Base-by-base conservation (phyloP, 2,113 vertebrate genomes). In the Leiothrix lutea region DNA sequence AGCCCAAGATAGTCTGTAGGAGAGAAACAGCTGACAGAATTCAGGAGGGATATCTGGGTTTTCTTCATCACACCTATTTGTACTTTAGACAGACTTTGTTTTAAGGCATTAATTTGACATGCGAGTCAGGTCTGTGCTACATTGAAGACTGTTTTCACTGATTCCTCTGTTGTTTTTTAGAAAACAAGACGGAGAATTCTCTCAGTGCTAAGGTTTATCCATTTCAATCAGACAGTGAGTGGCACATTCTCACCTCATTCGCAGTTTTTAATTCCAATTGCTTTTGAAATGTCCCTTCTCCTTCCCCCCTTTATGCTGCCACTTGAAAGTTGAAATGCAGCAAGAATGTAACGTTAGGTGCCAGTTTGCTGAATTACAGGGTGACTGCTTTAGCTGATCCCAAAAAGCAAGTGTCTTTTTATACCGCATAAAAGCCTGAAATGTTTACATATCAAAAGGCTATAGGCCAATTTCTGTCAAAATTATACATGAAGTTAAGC, bases 401-500 rank as follows among this genome's bases (percentile, higher is more conserved):
- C 97, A 97, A 98, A 98, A 98, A 98, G 97, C 98, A 97, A 98
- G 97, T 98, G 98, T 98, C 98, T 98, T 98, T 98, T 98, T 98
- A 98, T 98, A 96, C 98, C 94, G 97, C 98, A 98, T 98, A 98
- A 98, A 98, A 98, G 97, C 96, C 95, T 98, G 98, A 98, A 98
- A 98, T 98, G 98, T 99, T 99, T 99, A 98, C 98, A 98, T 98
- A 98, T 99, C 97, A 98, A 98, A 99, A 98, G 98, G 98, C 98
- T 98, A 97, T 97, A 98, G 98, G 97, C 97, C 98, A 98, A 98
- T 98, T 98, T 98, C 98, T 98, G 98, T 98, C 98, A 98, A 97
- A 98, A 98, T 98, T 98, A 98, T 97, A 98, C 98, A 97, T 98
- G 98, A 98, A 98, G 98, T 98, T 98, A 98, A 98, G 98, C 98